Conservation (phyloP, 2,888 invertebrate genomes). For the Hypena proboscidalis region DNA sequence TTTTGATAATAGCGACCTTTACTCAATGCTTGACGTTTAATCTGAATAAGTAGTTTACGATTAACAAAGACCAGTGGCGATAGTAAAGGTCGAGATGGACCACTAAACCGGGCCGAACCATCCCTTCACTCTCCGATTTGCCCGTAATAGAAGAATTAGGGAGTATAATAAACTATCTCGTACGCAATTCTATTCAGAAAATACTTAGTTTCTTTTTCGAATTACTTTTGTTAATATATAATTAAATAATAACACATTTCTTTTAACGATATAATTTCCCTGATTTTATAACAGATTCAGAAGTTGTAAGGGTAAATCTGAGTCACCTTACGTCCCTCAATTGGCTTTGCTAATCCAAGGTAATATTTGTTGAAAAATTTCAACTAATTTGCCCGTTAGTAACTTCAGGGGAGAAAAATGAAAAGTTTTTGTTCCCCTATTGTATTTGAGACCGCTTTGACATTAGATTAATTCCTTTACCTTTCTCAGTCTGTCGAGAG, state of each 20-base stretch:
- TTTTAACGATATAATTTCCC: too few species aligned
- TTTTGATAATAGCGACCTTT: too few species aligned
- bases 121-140: too few species aligned
- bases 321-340: conserved; percentile 1
- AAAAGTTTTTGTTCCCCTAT: conserved; percentile 51
- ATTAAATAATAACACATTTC: too few species aligned
- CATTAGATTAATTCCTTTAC: conserved; percentile 62
- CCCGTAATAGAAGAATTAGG: too few species aligned
- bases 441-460: conserved; percentile 55
- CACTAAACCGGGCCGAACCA: conserved; percentile 20
- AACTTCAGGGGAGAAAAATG: conserved; percentile 44
- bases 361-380: conserved; percentile 29
- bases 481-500: conserved; percentile 48
- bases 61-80: conserved; percentile 27
- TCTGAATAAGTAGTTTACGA: conserved; percentile 32
- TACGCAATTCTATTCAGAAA: too few species aligned
- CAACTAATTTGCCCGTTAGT: conserved; percentile 30
- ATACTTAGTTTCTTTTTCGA: too few species aligned
- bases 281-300: too few species aligned
- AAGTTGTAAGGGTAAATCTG: too few species aligned
- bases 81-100: conserved; percentile 35
- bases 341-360: conserved; percentile 16
- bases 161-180: too few species aligned
- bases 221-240: background rate
- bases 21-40: conserved; percentile 28